Conservation (phyloP, 2,113 vertebrate species). For the Harpagus bidentatus region DNA sequence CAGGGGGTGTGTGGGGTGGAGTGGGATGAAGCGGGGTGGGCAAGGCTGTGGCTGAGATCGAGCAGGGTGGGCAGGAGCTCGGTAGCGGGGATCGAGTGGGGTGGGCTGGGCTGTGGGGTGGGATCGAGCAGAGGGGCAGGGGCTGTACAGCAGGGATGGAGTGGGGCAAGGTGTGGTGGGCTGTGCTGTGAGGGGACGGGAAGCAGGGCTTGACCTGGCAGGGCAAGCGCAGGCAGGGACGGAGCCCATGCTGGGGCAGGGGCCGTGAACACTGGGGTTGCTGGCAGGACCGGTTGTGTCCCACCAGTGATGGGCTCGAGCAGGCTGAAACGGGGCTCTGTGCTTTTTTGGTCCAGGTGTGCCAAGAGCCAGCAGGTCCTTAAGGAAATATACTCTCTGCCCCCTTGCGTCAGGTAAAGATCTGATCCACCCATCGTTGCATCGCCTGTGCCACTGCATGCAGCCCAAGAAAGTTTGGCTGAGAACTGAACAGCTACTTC, state of each 20-base stretch:
- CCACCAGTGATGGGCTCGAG: background rate
- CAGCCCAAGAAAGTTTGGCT: background rate
- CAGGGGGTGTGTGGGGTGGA: background rate
- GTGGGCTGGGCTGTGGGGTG: background rate
- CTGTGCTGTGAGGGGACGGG: fast-evolving
- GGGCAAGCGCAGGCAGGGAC: background rate
- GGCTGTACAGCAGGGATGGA: no score
- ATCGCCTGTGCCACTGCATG: fast-evolving
- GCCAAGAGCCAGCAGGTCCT: background rate
- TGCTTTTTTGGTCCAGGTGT: background rate
- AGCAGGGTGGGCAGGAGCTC: no score
- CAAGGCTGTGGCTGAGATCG: background rate
- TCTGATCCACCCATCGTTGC: fast-evolving
- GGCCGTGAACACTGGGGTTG: fast-evolving
- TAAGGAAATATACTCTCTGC: background rate
- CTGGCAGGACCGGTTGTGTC: fast-evolving
- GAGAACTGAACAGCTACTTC: background rate
- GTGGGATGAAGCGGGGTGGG: background rate
- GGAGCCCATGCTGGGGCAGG: background rate
- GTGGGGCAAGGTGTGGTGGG: background rate
- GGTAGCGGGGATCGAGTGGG: fast-evolving
- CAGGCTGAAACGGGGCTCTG: background rate
- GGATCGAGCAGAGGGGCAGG: fast-evolving
- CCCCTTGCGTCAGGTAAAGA: fast-evolving
- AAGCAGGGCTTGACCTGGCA: background rate